A percentile compares a stretch with the other conserved stretches of the same genome.
Evolutionary conservation across 2,113 vertebrate genomes (phyloP).

Genomic region (Leptosomus discolor): DNA sequence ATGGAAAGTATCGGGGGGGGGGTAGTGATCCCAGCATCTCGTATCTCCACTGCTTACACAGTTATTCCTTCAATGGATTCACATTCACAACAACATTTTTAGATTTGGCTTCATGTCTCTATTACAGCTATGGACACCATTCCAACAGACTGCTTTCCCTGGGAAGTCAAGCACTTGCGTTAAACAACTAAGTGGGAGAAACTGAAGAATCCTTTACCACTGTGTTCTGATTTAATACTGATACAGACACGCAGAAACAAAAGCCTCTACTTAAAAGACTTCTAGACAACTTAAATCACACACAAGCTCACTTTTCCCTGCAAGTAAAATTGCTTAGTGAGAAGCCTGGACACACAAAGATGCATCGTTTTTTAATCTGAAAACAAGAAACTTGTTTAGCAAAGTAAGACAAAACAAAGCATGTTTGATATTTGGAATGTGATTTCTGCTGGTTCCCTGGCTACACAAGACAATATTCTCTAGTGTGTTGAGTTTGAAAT

Average conservation of each 20-base stretch:
- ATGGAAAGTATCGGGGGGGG: neutral
- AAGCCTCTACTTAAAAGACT: neutral
- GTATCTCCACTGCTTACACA: accelerated
- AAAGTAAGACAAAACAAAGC: neutral
- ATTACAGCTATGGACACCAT: neutral
- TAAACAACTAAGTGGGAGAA: neutral
- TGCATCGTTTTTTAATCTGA: neutral
- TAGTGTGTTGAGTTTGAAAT: neutral
- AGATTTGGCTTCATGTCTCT: neutral
- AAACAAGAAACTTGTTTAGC: neutral
- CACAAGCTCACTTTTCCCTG: neutral
- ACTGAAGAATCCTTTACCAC: neutral
- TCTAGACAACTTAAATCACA: neutral
- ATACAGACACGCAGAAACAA: neutral
- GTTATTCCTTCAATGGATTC: neutral
- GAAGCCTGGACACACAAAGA: neutral
- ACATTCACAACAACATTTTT: neutral
- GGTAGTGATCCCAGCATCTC: neutral
- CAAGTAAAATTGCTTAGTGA: neutral
- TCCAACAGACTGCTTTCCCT: neutral
- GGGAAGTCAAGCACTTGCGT: neutral
- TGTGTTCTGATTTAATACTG: neutral
- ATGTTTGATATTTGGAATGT: neutral
- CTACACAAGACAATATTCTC: neutral
- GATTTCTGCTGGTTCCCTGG: neutral